These are phyloP conservation scores for Rhopalosiphum nymphaeae DNA, from an alignment of 2,888 invertebrate genomes.

Conservation along the genomic window DNA sequence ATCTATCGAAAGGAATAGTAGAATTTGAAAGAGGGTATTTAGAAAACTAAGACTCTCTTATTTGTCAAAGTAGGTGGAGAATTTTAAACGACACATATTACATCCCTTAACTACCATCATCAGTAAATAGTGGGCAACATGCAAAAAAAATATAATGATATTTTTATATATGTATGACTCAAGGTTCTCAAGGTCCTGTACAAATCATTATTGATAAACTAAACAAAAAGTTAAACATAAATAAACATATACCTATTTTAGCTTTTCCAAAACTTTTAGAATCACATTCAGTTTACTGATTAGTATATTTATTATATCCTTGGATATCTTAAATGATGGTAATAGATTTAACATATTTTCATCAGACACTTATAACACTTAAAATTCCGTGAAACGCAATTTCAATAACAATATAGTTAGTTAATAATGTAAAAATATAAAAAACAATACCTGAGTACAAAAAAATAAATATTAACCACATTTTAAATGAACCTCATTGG, in stretches of 20 bases:
- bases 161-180: neutral
- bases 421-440: neutral
- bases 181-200: neutral
- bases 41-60: neutral
- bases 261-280: too few relatives aligned
- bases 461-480: neutral
- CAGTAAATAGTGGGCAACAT: neutral
- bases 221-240: neutral
- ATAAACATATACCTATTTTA: neutral
- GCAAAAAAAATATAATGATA: neutral
- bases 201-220: neutral
- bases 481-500: neutral
- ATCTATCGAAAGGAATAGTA: neutral
- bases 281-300: neutral
- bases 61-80: neutral
- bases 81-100: neutral
- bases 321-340: neutral
- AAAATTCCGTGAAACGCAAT: neutral
- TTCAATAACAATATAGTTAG: conserved; percentile 1
- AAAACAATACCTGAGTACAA: neutral
- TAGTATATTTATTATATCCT: neutral
- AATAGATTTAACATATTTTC: neutral
- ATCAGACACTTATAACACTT: neutral
- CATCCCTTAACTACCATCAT: neutral
- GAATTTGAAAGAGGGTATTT: neutral